These are phyloP conservation scores for Acinonyx jubatus DNA, from an alignment of 2,113 vertebrate species.

Conservation along the genomic window DNA sequence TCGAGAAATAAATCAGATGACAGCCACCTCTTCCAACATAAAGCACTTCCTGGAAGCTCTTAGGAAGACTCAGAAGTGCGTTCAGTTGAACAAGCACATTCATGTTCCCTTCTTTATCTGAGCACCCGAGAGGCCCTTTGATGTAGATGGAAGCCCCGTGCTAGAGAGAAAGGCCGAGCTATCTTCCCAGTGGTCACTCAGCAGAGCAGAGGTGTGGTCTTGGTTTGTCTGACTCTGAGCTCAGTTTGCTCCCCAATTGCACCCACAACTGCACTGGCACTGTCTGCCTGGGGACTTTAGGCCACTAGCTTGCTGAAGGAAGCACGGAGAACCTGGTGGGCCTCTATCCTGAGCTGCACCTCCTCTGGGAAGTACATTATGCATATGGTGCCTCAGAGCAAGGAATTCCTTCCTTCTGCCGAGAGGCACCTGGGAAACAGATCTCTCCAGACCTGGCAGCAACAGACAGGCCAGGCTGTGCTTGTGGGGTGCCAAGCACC, in stretches of 20 bases:
- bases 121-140: constrained; percentile 23
- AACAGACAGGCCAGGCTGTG: not conserved
- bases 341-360: not conserved
- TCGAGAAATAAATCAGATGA: constrained; percentile 52
- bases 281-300: not conserved
- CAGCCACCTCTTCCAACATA: constrained; percentile 52
- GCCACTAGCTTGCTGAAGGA: not conserved
- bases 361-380: not conserved
- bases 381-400: not conserved
- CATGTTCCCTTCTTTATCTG: constrained; percentile 28
- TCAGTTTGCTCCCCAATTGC: not conserved
- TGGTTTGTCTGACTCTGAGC: not conserved
- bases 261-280: not conserved
- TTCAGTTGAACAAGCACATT: not conserved
- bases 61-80: constrained; percentile 15
- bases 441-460: not conserved
- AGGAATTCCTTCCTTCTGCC: constrained; percentile 10
- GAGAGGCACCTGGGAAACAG: not conserved
- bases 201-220: not conserved
- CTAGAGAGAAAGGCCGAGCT: not conserved
- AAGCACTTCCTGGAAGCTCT: constrained; percentile 63
- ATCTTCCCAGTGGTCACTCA: not conserved
- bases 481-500: not conserved
- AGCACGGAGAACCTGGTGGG: not conserved
- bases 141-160: not conserved